Percentiles rank a stretch among this genome's conserved stretches.
These are phyloP conservation scores for Apodemus agrarius DNA, from an alignment of 2,797 vertebrate genomes.

Conservation along the genomic window DNA sequence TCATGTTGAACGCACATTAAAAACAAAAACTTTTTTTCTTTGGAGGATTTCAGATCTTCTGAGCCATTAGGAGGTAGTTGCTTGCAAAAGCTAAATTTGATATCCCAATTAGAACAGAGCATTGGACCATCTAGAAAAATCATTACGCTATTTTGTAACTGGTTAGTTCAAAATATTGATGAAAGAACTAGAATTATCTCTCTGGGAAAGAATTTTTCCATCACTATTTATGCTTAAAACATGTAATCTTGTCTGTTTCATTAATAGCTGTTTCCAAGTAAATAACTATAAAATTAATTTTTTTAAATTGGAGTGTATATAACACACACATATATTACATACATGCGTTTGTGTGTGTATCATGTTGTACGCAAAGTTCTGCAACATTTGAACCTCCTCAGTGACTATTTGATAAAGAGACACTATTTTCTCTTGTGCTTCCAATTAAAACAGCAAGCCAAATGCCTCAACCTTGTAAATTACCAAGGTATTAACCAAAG, in stretches of 20 bases:
- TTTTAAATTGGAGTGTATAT: background rate
- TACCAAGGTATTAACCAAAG: constrained; percentile 67
- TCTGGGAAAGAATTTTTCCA: background rate
- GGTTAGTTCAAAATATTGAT: background rate
- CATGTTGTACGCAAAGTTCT: background rate
- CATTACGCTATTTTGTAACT: background rate
- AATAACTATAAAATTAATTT: background rate
- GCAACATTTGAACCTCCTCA: background rate
- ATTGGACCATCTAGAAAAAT: background rate
- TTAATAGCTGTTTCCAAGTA: constrained; percentile 19
- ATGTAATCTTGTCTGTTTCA: background rate
- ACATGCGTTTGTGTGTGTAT: background rate
- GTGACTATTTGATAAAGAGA: constrained; percentile 57
- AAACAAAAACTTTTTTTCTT: background rate
- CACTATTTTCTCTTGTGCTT: constrained; percentile 56
- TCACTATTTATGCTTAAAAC: background rate
- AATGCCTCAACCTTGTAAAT: constrained; percentile 68
- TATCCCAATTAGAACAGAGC: constrained; percentile 5
- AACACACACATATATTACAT: background rate
- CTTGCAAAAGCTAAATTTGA: constrained; percentile 9
- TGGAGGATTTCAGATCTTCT: background rate
- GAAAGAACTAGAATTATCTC: constrained; percentile 17
- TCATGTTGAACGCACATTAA: background rate
- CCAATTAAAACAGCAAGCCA: constrained; percentile 60
- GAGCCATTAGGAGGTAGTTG: background rate